A percentile compares a stretch with the other conserved stretches of the same genome.
Evolutionary conservation across 1,140 invertebrate species (phyloP).

Genomic region (Linepithema humile): DNA sequence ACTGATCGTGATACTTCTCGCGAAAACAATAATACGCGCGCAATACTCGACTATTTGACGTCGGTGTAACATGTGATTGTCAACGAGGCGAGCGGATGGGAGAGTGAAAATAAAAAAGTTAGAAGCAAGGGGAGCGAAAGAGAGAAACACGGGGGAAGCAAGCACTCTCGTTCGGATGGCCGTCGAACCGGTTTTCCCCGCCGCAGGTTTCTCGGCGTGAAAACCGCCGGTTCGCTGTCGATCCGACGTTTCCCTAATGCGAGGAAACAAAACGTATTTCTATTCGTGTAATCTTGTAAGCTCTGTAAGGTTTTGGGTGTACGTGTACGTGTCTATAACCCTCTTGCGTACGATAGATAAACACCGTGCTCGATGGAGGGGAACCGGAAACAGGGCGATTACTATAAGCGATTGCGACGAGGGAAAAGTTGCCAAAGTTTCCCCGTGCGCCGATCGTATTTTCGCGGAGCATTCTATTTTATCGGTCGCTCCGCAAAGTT

Average conservation of each 20-base stretch:
- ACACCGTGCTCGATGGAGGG: conserved; percentile 52
- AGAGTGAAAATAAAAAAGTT: conserved; percentile 8
- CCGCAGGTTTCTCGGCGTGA: background rate
- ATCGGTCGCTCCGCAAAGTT: background rate
- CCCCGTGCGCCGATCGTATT: background rate
- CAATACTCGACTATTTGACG: conserved; percentile 46
- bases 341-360: conserved; percentile 63
- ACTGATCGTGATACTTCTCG: conserved; percentile 63
- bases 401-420: background rate
- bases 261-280: conserved; percentile 69
- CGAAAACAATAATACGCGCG: conserved; percentile 47
- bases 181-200: conserved; percentile 3
- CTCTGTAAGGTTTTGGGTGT: conserved; percentile 78
- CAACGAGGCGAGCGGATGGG: conserved; percentile 45
- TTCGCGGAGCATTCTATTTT: background rate
- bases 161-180: conserved; percentile 25
- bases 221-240: conserved; percentile 40
- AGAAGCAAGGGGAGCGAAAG: conserved; percentile 6
- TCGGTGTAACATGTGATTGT: conserved; percentile 39
- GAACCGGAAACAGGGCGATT: conserved; percentile 35
- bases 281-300: conserved; percentile 76
- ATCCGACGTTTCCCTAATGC: conserved; percentile 57
- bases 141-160: conserved; percentile 22
- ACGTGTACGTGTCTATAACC: conserved; percentile 79
- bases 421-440: background rate